Evolutionary conservation across 2,113 vertebrate species (phyloP).

Genomic region (Corythornis vintsioides): DNA sequence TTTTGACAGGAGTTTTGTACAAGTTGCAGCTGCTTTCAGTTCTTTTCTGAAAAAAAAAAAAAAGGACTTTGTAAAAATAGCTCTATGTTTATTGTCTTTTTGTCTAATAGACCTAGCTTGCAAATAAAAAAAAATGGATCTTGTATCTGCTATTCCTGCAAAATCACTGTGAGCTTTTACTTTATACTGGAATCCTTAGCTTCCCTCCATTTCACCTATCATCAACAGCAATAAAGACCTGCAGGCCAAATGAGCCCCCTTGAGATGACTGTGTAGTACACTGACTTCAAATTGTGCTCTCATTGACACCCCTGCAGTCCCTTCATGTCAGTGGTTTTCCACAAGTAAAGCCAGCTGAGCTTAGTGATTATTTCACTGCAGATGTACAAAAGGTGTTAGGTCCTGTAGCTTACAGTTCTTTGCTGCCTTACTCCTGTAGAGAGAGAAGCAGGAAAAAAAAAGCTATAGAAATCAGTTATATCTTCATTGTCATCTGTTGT

Average conservation of each 20-base stretch:
- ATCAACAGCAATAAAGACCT: conserved; percentile 4
- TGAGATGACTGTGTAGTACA: not conserved
- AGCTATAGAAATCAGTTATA: not conserved
- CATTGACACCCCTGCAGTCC: not conserved
- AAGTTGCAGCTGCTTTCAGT: not conserved
- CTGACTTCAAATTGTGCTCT: not conserved
- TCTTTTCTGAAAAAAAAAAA: not conserved
- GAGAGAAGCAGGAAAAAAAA: not conserved
- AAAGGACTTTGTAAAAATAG: not conserved
- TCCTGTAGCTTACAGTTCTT: not conserved
- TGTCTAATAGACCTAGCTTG: not conserved
- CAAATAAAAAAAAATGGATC: not conserved
- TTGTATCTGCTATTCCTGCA: not conserved
- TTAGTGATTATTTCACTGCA: not conserved
- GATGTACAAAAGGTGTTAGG: not conserved
- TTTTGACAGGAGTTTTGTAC: not conserved
- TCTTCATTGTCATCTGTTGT: not conserved
- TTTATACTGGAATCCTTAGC: not conserved
- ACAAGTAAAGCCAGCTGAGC: not conserved
- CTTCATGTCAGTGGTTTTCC: not conserved
- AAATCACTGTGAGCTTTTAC: not conserved
- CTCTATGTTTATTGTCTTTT: not conserved
- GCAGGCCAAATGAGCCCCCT: not conserved
- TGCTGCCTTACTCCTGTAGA: not conserved
- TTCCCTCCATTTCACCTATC: not conserved